phyloP scores from a whole-genome alignment of 2,888 invertebrate species.

The Limnephilus marmoratus region DNA sequence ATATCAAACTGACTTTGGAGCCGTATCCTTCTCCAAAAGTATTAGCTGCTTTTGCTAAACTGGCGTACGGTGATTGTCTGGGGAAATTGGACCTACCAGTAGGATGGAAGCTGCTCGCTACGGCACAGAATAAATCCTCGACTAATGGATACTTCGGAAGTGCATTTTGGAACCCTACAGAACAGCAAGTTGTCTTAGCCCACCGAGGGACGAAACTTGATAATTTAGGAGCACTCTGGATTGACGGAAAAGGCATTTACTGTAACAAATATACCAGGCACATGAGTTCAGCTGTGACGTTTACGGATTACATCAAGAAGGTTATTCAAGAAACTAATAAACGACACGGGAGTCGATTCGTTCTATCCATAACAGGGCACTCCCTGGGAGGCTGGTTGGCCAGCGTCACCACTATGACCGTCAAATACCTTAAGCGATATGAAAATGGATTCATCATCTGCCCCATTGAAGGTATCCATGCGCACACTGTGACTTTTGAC shows the following conservation, averaged over 20 bases:
- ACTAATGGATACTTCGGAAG: background rate
- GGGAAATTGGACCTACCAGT: background rate
- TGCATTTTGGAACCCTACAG: background rate
- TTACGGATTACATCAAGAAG: background rate
- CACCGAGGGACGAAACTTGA: background rate
- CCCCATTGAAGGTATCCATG: too few species aligned
- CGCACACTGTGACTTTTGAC: too few species aligned
- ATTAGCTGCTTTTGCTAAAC: too few species aligned
- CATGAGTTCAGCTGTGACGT: background rate
- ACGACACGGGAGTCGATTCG: background rate
- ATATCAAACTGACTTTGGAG: too few species aligned
- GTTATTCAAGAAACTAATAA: background rate
- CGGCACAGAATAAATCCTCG: background rate
- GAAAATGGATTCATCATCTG: background rate
- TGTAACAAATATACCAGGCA: background rate
- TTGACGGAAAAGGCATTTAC: background rate
- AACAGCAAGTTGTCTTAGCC: conserved; percentile 15
- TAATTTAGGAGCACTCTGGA: background rate
- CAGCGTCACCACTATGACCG: background rate
- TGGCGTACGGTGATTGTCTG: background rate
- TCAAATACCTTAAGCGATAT: background rate
- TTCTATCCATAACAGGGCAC: conserved; percentile 7
- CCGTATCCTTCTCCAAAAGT: too few species aligned
- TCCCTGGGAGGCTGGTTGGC: conserved; percentile 9
- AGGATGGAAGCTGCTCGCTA: background rate